Percentiles rank a stretch among this genome's conserved stretches.
These are phyloP conservation scores for Pemphredon lugubris DNA, from an alignment of 2,888 invertebrate species.

Conservation along the genomic window DNA sequence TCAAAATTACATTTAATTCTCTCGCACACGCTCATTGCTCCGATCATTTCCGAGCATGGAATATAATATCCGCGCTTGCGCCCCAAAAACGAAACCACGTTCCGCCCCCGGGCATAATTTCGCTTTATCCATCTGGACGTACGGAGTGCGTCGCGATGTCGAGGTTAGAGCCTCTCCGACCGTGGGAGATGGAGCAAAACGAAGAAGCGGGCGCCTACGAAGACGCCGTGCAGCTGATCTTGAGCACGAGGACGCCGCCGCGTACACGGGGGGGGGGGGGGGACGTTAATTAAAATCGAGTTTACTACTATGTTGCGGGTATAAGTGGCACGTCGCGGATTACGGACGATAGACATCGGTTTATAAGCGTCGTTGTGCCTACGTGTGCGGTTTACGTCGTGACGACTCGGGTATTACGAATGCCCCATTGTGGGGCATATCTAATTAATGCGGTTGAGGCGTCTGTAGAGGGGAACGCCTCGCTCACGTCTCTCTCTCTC, in stretches of 20 bases:
- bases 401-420: slow-evolving; percentile 14
- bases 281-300: slow-evolving; percentile 58
- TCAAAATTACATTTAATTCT: too few relatives aligned
- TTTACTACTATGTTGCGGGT: slow-evolving; percentile 34
- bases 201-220: slow-evolving; percentile 12
- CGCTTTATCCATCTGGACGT: neutral
- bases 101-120: neutral
- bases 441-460: slow-evolving; percentile 47
- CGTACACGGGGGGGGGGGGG: too few relatives aligned
- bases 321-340: slow-evolving; percentile 45
- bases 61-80: slow-evolving; percentile 7
- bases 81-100: too few relatives aligned
- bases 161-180: slow-evolving; percentile 18
- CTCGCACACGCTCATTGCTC: too few relatives aligned
- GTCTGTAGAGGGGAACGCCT: slow-evolving; percentile 20
- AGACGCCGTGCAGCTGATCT: neutral
- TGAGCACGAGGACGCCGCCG: neutral
- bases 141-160: slow-evolving; percentile 25
- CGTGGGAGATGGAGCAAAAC: slow-evolving; percentile 26
- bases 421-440: slow-evolving; percentile 26
- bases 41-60: neutral
- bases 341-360: slow-evolving; percentile 37
- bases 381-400: slow-evolving; percentile 19
- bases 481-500: neutral
- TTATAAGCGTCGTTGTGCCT: slow-evolving; percentile 10